Base-by-base conservation (phyloP, 2,888 invertebrate species). In the Melikaiella ostensackeni region DNA sequence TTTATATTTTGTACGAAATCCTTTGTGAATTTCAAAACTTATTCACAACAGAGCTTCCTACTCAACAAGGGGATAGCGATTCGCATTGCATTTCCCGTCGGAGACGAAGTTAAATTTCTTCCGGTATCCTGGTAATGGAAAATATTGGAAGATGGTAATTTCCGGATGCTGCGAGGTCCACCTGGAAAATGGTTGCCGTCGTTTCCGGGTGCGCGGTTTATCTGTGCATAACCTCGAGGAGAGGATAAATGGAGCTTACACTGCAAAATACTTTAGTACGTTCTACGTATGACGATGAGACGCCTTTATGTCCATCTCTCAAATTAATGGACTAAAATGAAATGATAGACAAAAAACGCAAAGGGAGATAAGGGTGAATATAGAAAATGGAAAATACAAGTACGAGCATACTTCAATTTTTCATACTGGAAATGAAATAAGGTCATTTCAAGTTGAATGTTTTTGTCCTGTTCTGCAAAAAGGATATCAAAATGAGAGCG, bases 91-190 rank as follows among this genome's bases (percentile, higher is more conserved):
- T 57, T 57, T 57, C 24, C 57, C n/a, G 57, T 21, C 21, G 21
- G 57, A 57, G 24, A 13, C 24, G 13, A 24, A 57, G n/a, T 57
- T 57, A 11, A 57, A 57, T 57, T 57, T 57, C 57, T 11, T 24
- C 57, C 57, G 24, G 24, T 24, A 24, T 57, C 24, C 24, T 57
- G 21, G 57, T 24, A 24, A 57, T 57, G 13, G 57, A 57, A 57
- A 57, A 57, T 57, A 57, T 57, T 57, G 5, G 11, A 57, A 57
- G 57, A 57, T 57, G 57, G 57, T 57, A 57, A 57, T 57, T 57
- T 57, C 57, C 57, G 21, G 24, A 57, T 24, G 24, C 57, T 57
- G 57, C 13, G 11, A 57, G 57, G 57, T 57, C 57, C 24, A 57
- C 24, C 24, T 11, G 21, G 57, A 21, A 57, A 57, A 57, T 57